A percentile compares a stretch with the other conserved stretches of the same genome.
These are phyloP conservation scores for Dallia pectoralis DNA, from an alignment of 2,797 vertebrate species.

Conservation along the genomic window DNA sequence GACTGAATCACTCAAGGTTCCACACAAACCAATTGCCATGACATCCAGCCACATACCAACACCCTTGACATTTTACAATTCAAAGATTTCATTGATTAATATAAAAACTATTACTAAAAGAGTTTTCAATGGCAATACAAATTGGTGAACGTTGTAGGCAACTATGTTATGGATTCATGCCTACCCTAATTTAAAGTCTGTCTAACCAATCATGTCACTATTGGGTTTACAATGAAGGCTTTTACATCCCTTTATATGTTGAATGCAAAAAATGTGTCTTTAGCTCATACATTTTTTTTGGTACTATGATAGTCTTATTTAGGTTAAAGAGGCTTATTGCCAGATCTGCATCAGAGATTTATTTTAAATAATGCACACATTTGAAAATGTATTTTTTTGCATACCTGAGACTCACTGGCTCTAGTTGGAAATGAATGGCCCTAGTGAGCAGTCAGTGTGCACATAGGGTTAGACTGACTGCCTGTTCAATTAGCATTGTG, in stretches of 20 bases:
- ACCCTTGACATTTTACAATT: background rate
- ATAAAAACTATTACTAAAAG: background rate
- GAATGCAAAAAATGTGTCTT: background rate
- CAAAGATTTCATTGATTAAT: background rate
- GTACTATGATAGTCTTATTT: too few relatives aligned
- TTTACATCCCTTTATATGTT: background rate
- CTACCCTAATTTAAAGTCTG: background rate
- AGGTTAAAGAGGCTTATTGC: too few relatives aligned
- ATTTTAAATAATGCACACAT: too few relatives aligned
- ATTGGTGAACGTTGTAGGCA: background rate
- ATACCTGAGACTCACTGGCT: too few relatives aligned
- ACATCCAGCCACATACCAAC: background rate
- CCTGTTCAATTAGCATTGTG: background rate
- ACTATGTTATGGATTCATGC: background rate
- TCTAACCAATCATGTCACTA: background rate
- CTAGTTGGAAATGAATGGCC: too few relatives aligned
- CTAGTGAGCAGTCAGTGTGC: too few relatives aligned
- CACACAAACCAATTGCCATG: background rate
- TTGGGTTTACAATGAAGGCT: background rate
- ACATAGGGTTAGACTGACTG: too few relatives aligned
- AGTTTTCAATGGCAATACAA: background rate
- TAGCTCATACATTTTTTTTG: too few relatives aligned
- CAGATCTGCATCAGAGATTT: too few relatives aligned
- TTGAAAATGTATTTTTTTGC: too few relatives aligned
- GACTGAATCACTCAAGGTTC: background rate